A percentile compares a stretch with the other conserved stretches of the same genome.
Conservation (phyloP, 2,113 vertebrate species). For the Cnemophilus loriae region DNA sequence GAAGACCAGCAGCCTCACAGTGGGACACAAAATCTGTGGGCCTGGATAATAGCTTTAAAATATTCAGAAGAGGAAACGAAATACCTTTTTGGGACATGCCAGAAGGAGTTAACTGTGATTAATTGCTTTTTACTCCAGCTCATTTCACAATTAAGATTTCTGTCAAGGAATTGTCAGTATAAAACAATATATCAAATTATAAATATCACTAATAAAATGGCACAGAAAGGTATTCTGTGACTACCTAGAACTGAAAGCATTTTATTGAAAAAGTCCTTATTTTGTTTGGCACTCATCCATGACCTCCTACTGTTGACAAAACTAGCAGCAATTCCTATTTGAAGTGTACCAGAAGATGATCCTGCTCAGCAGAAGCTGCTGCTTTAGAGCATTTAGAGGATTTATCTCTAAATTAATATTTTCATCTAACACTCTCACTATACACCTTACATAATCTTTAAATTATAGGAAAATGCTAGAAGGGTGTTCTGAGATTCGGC, state of each 20-base stretch:
- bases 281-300: conserved; percentile 73
- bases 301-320: conserved; percentile 76
- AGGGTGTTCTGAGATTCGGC: conserved; percentile 54
- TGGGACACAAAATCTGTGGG: conserved; percentile 30
- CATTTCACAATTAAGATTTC: conserved; percentile 60
- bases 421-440: conserved; percentile 63
- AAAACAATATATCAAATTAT: conserved; percentile 61
- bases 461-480: conserved; percentile 70
- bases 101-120: conserved; percentile 55
- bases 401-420: conserved; percentile 81
- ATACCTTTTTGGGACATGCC: conserved; percentile 13
- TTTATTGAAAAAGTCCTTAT: conserved; percentile 70
- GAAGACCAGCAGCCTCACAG: conserved; percentile 38
- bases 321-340: conserved; percentile 70
- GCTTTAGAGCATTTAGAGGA: conserved; percentile 63
- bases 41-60: conserved; percentile 55
- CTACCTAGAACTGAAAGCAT: conserved; percentile 55
- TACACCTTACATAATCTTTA: conserved; percentile 75
- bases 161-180: conserved; percentile 45
- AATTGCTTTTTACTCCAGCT: conserved; percentile 44
- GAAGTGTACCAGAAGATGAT: conserved; percentile 68
- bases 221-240: conserved; percentile 42
- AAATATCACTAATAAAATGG: conserved; percentile 67
- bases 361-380: conserved; percentile 48
- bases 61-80: conserved; percentile 18